These are phyloP conservation scores for Nymphicus hollandicus DNA, from an alignment of 2,113 vertebrate species.

Conservation along the genomic window DNA sequence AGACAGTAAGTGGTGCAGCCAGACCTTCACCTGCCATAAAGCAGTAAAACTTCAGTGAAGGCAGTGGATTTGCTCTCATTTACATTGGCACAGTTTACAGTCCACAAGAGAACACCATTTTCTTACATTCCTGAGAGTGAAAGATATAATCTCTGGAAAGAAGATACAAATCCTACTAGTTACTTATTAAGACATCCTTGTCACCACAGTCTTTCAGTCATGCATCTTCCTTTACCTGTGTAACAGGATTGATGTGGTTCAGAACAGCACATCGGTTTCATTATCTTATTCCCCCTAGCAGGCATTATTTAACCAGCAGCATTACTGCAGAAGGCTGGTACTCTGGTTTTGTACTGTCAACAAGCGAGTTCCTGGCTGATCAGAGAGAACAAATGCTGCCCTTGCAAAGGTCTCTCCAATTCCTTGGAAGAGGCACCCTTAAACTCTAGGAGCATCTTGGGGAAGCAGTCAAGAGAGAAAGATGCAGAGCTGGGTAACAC, in stretches of 20 bases:
- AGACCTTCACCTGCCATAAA: not conserved
- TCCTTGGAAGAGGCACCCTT: not conserved
- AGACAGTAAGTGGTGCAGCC: not conserved
- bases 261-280: not conserved
- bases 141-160: not conserved
- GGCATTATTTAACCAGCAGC: not conserved
- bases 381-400: not conserved
- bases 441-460: not conserved
- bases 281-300: not conserved
- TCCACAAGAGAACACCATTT: not conserved
- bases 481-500: not conserved
- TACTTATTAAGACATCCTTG: not conserved
- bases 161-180: not conserved
- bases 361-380: rapidly evolving
- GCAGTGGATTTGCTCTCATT: not conserved
- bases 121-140: not conserved
- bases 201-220: not conserved
- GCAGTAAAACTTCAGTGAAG: not conserved
- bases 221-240: not conserved
- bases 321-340: not conserved
- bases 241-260: not conserved
- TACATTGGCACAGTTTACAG: not conserved
- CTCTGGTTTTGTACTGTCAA: not conserved
- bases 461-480: not conserved
- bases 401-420: not conserved